Evolutionary conservation across 2,797 vertebrate genomes (phyloP).

Genomic region (Enteromius argenteus): DNA sequence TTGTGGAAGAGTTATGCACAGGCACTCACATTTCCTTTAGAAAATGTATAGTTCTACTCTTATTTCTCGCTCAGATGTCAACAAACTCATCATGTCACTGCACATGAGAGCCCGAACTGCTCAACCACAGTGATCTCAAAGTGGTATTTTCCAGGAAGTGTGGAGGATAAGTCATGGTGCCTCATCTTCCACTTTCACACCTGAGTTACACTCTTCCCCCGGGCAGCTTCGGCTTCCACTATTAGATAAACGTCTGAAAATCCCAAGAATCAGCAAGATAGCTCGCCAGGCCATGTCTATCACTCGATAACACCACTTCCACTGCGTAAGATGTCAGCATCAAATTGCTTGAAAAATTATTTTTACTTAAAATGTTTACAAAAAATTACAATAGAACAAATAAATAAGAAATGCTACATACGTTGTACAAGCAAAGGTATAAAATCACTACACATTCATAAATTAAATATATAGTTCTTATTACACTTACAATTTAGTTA

Average conservation of each 20-base stretch:
- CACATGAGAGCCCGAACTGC: neutral
- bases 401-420: too few species aligned
- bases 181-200: constrained; percentile 54
- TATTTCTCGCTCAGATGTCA: constrained; percentile 17
- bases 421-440: too few species aligned
- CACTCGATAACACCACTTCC: neutral
- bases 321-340: neutral
- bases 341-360: neutral
- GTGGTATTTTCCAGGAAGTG: constrained; percentile 45
- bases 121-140: constrained; percentile 42
- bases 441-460: too few species aligned
- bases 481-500: neutral
- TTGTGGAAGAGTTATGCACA: neutral
- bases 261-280: constrained; percentile 24
- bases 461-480: too few species aligned
- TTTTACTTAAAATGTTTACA: too few species aligned
- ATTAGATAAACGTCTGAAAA: constrained; percentile 49
- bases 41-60: neutral
- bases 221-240: constrained; percentile 33
- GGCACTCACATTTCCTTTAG: neutral
- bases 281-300: constrained; percentile 28
- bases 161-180: constrained; percentile 45
- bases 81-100: constrained; percentile 34
- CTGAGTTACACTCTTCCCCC: constrained; percentile 43
- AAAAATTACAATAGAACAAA: too few species aligned